Evolutionary conservation across 2,888 invertebrate genomes (phyloP).

Genomic region (Ichneumon xanthorius): DNA sequence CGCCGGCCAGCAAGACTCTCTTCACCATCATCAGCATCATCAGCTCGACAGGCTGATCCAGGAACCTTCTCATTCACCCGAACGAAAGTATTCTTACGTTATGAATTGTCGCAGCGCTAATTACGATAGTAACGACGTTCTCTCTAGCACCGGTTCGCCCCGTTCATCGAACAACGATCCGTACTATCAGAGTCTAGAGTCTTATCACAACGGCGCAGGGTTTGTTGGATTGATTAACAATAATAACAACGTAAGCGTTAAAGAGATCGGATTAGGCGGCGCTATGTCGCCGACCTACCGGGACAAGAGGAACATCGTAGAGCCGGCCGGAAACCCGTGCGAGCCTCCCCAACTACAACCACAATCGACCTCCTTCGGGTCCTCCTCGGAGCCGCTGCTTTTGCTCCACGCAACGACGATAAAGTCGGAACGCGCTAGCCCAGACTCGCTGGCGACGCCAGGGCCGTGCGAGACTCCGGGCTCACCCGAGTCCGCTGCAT

Average conservation of each 20-base stretch:
- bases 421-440: constrained; percentile 81
- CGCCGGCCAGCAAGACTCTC: constrained; percentile 62
- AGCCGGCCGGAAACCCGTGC: constrained; percentile 56
- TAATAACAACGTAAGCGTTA: constrained; percentile 31
- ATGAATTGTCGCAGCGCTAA: constrained; percentile 33
- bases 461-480: constrained; percentile 80
- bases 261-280: constrained; percentile 45
- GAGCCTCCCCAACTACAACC: constrained; percentile 48
- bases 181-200: constrained; percentile 56
- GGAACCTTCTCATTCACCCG: constrained; percentile 45
- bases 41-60: constrained; percentile 46
- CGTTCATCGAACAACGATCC: constrained; percentile 45
- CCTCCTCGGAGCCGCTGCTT: constrained; percentile 60
- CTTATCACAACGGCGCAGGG: constrained; percentile 47
- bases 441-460: constrained; percentile 82
- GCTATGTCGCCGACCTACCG: constrained; percentile 37
- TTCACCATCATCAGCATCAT: constrained; percentile 29
- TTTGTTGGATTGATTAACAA: constrained; percentile 33
- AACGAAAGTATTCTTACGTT: constrained; percentile 62
- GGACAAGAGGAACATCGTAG: constrained; percentile 50
- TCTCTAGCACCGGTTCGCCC: not conserved
- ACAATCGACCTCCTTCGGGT: constrained; percentile 63
- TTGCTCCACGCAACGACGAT: constrained; percentile 81
- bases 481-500: constrained; percentile 71
- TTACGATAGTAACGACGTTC: constrained; percentile 48